Conservation (phyloP, 2,113 vertebrate genomes). For the Eira barbara region DNA sequence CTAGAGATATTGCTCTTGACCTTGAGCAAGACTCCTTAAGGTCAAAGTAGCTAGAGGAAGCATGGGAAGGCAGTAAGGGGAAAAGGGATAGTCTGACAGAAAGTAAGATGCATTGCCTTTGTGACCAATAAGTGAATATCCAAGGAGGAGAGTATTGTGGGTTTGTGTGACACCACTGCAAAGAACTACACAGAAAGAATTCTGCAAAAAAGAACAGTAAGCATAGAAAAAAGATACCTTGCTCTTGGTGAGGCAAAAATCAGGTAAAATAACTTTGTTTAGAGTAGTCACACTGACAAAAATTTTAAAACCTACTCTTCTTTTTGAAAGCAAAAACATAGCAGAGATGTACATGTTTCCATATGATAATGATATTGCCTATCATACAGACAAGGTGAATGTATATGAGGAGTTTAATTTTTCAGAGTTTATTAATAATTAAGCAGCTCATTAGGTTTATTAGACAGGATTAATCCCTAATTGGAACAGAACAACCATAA, state of each 20-base stretch:
- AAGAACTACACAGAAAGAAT: slow-evolving; percentile 17
- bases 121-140: not conserved
- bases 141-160: not conserved
- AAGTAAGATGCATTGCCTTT: slow-evolving; percentile 10
- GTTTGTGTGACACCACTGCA: not conserved
- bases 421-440: slow-evolving; percentile 59
- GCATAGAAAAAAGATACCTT: not conserved
- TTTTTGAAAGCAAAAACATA: not conserved
- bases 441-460: slow-evolving; percentile 39
- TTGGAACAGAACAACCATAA: not conserved
- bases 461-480: slow-evolving; percentile 43
- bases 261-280: not conserved
- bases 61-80: not conserved
- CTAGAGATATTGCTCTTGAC: not conserved
- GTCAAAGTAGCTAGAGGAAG: not conserved
- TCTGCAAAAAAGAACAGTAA: not conserved
- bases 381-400: not conserved
- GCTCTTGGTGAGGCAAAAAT: not conserved
- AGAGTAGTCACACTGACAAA: not conserved
- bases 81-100: not conserved
- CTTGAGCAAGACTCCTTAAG: not conserved
- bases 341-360: not conserved
- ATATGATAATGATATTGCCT: not conserved
- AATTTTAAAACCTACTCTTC: not conserved
- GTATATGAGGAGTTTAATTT: not conserved